Evolutionary conservation across 2,113 vertebrate species (phyloP).

Genomic region (Gadus chalcogrammus): DNA sequence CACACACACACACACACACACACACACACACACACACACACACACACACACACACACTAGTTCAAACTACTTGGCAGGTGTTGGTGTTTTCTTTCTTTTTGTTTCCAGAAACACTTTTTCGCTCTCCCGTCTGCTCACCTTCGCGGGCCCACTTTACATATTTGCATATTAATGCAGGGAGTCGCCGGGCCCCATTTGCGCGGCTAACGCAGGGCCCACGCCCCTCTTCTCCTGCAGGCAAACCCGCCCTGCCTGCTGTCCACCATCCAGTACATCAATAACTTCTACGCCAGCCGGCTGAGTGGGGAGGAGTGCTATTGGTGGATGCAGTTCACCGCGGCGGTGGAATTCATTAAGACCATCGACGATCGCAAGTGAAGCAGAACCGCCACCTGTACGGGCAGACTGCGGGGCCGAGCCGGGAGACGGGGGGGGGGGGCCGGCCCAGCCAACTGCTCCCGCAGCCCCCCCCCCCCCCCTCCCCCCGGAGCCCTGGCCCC

Average conservation of each 20-base stretch:
- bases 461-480: conserved; percentile 31
- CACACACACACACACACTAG: background rate
- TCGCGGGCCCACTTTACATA: conserved; percentile 35
- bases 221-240: conserved; percentile 74
- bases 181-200: conserved; percentile 52
- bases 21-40: no score
- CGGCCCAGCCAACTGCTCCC: conserved; percentile 75
- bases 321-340: conserved; percentile 99
- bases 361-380: conserved; percentile 98
- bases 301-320: conserved; percentile 97
- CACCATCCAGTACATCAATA: conserved; percentile 98
- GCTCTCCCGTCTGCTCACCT: conserved; percentile 26
- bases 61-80: background rate
- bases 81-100: background rate
- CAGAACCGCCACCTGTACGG: conserved; percentile 62
- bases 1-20: no score
- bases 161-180: conserved; percentile 50
- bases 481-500: conserved; percentile 47
- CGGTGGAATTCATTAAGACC: conserved; percentile 99
- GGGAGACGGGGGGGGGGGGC: conserved; percentile 54
- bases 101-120: background rate
- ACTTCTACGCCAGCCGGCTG: conserved; percentile 93
- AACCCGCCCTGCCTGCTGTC: conserved; percentile 98
- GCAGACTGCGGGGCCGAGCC: conserved; percentile 70
- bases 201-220: conserved; percentile 63